A percentile compares a stretch with the other conserved stretches of the same genome.
Evolutionary conservation across 2,888 invertebrate species (phyloP).

Genomic region (Athetis lepigone): DNA sequence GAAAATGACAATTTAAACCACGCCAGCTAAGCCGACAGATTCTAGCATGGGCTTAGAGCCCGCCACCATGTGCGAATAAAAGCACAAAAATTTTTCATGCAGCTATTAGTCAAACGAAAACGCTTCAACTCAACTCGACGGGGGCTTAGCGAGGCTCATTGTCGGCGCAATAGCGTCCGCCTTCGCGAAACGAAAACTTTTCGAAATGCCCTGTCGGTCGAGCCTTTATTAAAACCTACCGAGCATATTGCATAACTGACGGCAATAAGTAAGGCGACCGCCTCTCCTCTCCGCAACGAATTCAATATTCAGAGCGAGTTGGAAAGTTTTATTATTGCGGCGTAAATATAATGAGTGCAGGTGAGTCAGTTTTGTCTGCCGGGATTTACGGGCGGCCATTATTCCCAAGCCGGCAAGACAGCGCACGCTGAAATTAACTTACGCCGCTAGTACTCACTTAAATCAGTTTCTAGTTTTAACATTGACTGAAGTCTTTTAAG

Average conservation of each 20-base stretch:
- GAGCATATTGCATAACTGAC: constrained; percentile 87
- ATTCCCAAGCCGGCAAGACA: constrained; percentile 77
- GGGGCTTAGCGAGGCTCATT: constrained; percentile 80
- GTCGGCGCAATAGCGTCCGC: constrained; percentile 83
- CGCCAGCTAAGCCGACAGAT: constrained; percentile 22
- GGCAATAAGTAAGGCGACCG: constrained; percentile 88
- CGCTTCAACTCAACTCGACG: constrained; percentile 74
- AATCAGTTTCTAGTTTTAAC: constrained; percentile 80
- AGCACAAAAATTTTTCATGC: constrained; percentile 69
- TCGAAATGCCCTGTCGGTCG: constrained; percentile 82
- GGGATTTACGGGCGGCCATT: constrained; percentile 84
- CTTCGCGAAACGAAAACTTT: constrained; percentile 89
- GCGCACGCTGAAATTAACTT: constrained; percentile 78
- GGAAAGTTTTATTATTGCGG: constrained; percentile 90
- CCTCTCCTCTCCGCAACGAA: constrained; percentile 84
- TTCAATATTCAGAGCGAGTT: constrained; percentile 89
- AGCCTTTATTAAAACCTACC: constrained; percentile 89
- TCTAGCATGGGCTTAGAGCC: constrained; percentile 47
- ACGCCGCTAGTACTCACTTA: constrained; percentile 72
- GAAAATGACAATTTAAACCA: constrained; percentile 38
- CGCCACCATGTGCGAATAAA: constrained; percentile 57
- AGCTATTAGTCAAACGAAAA: constrained; percentile 77
- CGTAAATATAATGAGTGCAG: constrained; percentile 90
- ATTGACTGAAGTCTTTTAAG: constrained; percentile 65
- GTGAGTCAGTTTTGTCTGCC: constrained; percentile 86